Evolutionary conservation across 2,888 invertebrate species (phyloP).

Genomic region (Diabrotica balteata): DNA sequence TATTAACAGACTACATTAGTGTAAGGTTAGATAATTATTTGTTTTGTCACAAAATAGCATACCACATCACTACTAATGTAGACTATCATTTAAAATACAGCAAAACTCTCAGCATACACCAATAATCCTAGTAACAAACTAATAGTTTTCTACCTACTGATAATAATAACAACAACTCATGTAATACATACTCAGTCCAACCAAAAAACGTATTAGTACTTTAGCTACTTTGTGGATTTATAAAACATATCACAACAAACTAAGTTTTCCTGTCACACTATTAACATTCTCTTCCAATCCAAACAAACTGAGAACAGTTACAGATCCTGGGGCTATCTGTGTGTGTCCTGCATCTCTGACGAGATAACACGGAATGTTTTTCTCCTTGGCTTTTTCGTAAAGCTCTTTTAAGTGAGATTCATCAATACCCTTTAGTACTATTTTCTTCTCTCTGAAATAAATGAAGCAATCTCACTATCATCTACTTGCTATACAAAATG

Average conservation of each 20-base stretch:
- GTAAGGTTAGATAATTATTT: no score
- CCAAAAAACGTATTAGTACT: neutral
- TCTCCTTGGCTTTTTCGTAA: conserved; percentile 52
- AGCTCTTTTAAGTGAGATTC: conserved; percentile 57
- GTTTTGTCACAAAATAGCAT: no score
- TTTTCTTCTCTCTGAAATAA: conserved; percentile 59
- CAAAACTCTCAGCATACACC: no score
- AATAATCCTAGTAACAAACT: no score
- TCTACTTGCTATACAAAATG: no score
- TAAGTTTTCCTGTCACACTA: conserved; percentile 48
- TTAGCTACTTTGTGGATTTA: no score
- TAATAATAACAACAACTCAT: no score
- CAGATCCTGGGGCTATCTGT: conserved; percentile 59
- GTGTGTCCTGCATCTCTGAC: conserved; percentile 59
- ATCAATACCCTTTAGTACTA: conserved; percentile 58
- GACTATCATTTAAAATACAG: no score
- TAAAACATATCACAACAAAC: conserved; percentile 41
- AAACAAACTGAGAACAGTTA: conserved; percentile 63
- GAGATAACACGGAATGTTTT: conserved; percentile 50
- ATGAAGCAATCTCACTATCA: neutral
- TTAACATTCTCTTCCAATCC: conserved; percentile 61
- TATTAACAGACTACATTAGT: no score
- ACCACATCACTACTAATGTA: no score
- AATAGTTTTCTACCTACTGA: no score
- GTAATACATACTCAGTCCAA: neutral